phyloP scores from a whole-genome alignment of 2,113 vertebrate genomes.

The Pogonocichla stellata region DNA sequence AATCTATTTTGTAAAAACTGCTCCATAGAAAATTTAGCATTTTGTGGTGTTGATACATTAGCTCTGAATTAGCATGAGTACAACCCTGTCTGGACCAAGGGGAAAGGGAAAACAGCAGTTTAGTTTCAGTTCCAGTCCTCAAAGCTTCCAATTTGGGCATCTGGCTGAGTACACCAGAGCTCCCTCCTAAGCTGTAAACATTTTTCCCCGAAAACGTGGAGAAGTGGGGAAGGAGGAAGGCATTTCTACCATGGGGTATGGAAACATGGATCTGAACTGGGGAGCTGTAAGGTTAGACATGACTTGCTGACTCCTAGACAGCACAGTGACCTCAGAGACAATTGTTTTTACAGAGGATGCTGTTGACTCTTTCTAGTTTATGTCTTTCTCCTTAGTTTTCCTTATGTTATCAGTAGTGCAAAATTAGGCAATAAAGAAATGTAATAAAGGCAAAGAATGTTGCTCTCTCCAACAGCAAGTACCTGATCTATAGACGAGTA shows the following conservation, averaged over 20 bases:
- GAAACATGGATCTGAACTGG: neutral
- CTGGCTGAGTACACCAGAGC: neutral
- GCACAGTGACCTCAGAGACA: neutral
- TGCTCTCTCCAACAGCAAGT: neutral
- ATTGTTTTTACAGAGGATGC: neutral
- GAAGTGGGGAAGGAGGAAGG: neutral
- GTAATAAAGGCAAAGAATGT: neutral
- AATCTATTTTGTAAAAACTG: neutral
- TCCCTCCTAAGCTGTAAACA: neutral
- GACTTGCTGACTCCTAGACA: neutral
- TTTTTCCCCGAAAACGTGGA: neutral
- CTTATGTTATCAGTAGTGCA: neutral
- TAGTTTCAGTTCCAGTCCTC: neutral
- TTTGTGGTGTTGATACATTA: neutral
- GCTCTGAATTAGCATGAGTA: neutral
- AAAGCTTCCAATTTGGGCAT: neutral
- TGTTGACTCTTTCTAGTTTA: neutral
- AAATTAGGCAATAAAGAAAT: neutral
- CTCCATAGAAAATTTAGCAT: neutral
- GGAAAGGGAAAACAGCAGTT: rapidly evolving
- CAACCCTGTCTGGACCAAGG: neutral
- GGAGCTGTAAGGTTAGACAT: neutral
- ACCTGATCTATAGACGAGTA: neutral
- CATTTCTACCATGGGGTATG: neutral
- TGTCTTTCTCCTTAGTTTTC: neutral